Evolutionary conservation across 2,113 vertebrate genomes (phyloP).

Genomic region (Otolemur garnettii): DNA sequence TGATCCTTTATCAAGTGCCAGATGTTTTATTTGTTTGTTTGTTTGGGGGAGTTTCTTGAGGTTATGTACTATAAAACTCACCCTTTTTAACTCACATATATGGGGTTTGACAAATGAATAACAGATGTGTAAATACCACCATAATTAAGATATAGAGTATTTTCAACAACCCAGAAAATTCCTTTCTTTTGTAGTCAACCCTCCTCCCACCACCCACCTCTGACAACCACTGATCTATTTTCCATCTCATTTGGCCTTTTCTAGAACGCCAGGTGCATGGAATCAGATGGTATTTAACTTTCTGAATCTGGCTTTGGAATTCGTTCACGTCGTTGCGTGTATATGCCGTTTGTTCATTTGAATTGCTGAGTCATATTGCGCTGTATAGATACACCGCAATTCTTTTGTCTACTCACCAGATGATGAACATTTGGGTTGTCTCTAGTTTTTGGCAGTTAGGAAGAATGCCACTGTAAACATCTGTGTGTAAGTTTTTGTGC

Average conservation of each 20-base stretch:
- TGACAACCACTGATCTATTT: background rate
- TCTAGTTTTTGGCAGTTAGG: background rate
- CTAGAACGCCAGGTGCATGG: background rate
- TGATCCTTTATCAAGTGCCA: background rate
- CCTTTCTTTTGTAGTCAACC: background rate
- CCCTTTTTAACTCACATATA: background rate
- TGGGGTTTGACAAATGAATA: background rate
- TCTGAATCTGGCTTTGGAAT: background rate
- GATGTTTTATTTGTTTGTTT: background rate
- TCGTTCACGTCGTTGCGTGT: rapidly evolving
- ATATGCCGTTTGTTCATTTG: background rate
- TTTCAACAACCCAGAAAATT: background rate
- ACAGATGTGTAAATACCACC: background rate
- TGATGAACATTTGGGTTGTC: background rate
- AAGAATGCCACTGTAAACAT: background rate
- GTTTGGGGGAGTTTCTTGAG: background rate
- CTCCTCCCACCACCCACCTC: background rate
- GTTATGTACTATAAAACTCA: background rate
- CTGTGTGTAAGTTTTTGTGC: background rate
- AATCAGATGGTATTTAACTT: no score
- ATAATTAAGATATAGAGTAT: background rate
- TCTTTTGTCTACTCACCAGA: background rate
- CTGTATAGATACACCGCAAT: background rate
- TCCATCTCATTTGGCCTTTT: background rate
- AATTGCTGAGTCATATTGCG: background rate